A percentile compares a stretch with the other conserved stretches of the same genome.
These are phyloP conservation scores for Sebastes vulpes DNA, from an alignment of 2,797 vertebrate species.

Conservation along the genomic window DNA sequence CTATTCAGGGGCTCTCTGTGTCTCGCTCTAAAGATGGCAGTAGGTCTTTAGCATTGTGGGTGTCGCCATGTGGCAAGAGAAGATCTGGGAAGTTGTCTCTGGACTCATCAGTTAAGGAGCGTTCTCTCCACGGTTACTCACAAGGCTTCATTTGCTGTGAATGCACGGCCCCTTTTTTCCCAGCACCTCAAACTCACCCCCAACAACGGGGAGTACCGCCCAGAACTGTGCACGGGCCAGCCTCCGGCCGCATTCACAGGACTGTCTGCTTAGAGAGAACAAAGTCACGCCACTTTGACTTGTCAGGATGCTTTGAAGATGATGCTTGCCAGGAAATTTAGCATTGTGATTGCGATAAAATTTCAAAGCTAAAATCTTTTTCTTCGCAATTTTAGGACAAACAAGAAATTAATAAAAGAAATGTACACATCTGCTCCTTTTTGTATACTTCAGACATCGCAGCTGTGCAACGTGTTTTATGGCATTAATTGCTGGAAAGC, in stretches of 20 bases:
- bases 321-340: conserved; percentile 18
- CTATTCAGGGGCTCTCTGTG: conserved; percentile 76
- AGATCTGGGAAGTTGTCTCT: conserved; percentile 76
- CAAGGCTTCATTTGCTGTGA: conserved; percentile 71
- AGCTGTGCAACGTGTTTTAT: not conserved
- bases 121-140: conserved; percentile 71
- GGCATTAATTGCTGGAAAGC: not conserved
- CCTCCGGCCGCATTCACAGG: conserved; percentile 56
- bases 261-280: conserved; percentile 35
- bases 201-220: conserved; percentile 71
- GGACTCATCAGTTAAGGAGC: conserved; percentile 73
- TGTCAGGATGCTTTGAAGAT: conserved; percentile 43
- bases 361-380: not conserved
- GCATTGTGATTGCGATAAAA: too few species aligned
- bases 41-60: conserved; percentile 67
- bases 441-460: not conserved
- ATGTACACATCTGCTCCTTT: not conserved
- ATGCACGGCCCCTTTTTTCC: conserved; percentile 71
- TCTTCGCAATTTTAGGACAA: not conserved
- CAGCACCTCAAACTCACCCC: conserved; percentile 75
- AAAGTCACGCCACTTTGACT: conserved; percentile 57
- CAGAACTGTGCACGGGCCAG: conserved; percentile 64
- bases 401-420: not conserved
- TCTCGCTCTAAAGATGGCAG: conserved; percentile 68
- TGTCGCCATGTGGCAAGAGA: conserved; percentile 60